Conservation (phyloP, 37 sponge, comb jelly and placozoan species). For the Halisarca cf. caerulea region DNA sequence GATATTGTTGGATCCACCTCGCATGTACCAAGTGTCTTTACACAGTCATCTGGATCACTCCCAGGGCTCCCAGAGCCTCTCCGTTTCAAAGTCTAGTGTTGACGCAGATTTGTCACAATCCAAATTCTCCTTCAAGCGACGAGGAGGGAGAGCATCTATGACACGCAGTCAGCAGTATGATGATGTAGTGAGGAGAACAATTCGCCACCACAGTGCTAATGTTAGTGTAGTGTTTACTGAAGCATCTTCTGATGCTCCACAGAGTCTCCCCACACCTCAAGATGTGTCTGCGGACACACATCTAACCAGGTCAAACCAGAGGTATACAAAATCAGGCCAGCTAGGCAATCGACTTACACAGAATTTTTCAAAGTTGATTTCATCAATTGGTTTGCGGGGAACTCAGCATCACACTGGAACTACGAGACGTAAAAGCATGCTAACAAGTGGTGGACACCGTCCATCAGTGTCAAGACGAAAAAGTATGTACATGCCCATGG, state of each 20-base stretch:
- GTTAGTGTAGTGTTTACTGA: not conserved
- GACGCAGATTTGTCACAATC: not conserved
- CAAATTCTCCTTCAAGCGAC: not conserved
- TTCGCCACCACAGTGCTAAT: not conserved
- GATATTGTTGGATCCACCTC: conserved; percentile 56
- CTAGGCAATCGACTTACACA: not conserved
- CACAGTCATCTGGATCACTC: not conserved
- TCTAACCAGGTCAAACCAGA: not conserved
- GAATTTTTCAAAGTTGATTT: not conserved
- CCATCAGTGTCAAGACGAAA: not conserved
- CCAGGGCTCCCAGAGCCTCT: too few species aligned
- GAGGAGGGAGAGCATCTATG: not conserved
- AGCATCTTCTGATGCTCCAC: not conserved
- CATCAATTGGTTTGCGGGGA: not conserved
- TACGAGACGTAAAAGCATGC: not conserved
- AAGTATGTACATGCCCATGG: too few species aligned
- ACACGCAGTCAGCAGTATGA: not conserved
- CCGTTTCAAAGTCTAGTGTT: too few species aligned
- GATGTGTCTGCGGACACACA: not conserved
- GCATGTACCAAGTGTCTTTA: not conserved
- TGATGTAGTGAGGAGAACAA: not conserved
- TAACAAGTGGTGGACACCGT: not conserved
- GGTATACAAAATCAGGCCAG: not conserved
- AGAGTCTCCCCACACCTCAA: not conserved
- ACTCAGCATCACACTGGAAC: not conserved